Evolutionary conservation across 2,797 vertebrate species (phyloP).

Genomic region (Hoplostethus atlanticus): DNA sequence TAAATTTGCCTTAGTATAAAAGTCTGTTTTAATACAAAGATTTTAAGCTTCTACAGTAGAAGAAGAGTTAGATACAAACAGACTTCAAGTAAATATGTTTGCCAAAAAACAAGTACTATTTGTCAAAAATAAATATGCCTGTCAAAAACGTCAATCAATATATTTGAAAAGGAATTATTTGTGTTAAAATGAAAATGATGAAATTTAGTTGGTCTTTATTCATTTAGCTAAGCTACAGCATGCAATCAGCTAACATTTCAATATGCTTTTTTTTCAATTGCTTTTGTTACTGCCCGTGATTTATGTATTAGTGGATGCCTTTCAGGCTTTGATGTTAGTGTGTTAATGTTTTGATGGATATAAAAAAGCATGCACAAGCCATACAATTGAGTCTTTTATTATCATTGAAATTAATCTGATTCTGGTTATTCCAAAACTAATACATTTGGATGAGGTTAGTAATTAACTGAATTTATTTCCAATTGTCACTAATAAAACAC

Average conservation of each 20-base stretch:
- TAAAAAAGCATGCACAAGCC: conserved; percentile 78
- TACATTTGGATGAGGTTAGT: conserved; percentile 49
- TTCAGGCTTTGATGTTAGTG: conserved; percentile 57
- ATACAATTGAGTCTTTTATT: conserved; percentile 45
- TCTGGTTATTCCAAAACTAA: conserved; percentile 33
- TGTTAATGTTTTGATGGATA: conserved; percentile 62
- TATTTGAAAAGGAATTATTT: conserved; percentile 35
- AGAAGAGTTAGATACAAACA: conserved; percentile 67
- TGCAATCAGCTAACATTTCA: conserved; percentile 63
- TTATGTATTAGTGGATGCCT: conserved; percentile 55
- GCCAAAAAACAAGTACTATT: conserved; percentile 24
- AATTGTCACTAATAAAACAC: conserved; percentile 62
- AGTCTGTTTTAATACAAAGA: conserved; percentile 78
- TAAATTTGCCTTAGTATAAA: conserved; percentile 73
- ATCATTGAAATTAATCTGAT: conserved; percentile 54
- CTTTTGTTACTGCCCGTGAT: conserved; percentile 19
- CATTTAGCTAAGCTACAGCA: conserved; percentile 44
- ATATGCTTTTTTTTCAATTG: conserved; percentile 21
- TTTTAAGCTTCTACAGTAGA: conserved; percentile 66
- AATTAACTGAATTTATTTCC: conserved; percentile 44
- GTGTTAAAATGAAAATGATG: conserved; percentile 36
- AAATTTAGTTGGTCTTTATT: conserved; percentile 20
- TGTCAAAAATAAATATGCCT: conserved; percentile 39
- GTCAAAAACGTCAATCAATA: conserved; percentile 42
- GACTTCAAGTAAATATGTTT: conserved; percentile 49